A percentile compares a stretch with the other conserved stretches of the same genome.
phyloP scores from a whole-genome alignment of 2,888 invertebrate species.

The Drosophila mercatorum region DNA sequence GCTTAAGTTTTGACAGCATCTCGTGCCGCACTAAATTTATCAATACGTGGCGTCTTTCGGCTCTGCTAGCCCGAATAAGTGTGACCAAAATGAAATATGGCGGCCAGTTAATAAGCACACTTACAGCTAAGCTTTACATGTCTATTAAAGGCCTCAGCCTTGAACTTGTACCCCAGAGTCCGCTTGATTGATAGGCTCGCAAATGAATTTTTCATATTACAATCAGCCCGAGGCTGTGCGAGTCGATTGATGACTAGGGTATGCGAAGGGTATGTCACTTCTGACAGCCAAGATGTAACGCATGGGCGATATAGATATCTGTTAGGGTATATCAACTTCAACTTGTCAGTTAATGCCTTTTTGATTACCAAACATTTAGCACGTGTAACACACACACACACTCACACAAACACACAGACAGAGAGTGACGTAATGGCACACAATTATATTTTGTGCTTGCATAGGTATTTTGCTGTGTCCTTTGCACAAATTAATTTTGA shows the following conservation, averaged over 20 bases:
- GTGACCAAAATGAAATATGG: constrained; percentile 65
- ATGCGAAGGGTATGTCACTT: not conserved
- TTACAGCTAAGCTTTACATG: constrained; percentile 48
- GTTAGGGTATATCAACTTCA: not conserved
- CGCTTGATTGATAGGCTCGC: constrained; percentile 67
- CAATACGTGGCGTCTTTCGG: constrained; percentile 44
- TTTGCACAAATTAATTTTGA: constrained; percentile 53
- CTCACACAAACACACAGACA: not conserved
- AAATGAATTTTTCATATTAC: constrained; percentile 72
- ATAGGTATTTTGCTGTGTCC: constrained; percentile 36
- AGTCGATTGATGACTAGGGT: constrained; percentile 36
- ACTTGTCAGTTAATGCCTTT: not conserved
- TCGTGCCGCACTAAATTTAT: constrained; percentile 60
- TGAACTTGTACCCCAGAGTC: constrained; percentile 20
- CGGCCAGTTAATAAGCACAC: constrained; percentile 68
- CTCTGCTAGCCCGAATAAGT: constrained; percentile 28
- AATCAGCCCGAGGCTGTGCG: not conserved
- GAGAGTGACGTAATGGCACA: constrained; percentile 10
- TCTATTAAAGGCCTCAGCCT: constrained; percentile 43
- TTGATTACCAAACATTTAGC: constrained; percentile 32
- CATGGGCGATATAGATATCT: not conserved
- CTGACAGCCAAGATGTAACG: not conserved
- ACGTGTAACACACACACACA: constrained; percentile 27
- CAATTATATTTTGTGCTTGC: constrained; percentile 26
- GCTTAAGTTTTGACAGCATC: constrained; percentile 55